phyloP scores from a whole-genome alignment of 2,888 invertebrate genomes.

The Pristionchus japonicus region DNA sequence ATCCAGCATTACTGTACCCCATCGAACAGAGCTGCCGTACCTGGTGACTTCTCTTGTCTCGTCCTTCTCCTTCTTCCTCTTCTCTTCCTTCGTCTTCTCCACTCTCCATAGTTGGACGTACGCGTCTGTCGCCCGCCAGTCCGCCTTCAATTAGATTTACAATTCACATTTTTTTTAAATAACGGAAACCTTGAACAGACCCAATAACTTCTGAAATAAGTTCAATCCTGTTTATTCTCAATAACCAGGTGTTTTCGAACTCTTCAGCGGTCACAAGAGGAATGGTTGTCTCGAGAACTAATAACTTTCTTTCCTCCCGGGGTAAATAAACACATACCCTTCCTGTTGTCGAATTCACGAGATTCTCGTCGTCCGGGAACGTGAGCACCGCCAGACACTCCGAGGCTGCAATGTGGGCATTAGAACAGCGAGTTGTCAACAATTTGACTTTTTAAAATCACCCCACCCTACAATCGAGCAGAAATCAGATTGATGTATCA shows the following conservation, averaged over 20 bases:
- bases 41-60: slow-evolving; percentile 26
- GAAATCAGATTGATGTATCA: no score
- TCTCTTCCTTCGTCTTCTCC: slow-evolving; percentile 21
- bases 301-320: no score
- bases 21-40: background rate
- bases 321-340: no score
- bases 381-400: slow-evolving; percentile 32
- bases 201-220: no score
- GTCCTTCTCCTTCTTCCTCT: background rate
- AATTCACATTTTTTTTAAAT: no score
- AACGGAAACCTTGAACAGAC: no score
- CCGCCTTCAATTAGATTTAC: background rate
- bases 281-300: no score
- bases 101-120: slow-evolving; percentile 38
- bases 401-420: background rate
- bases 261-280: background rate
- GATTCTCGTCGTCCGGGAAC: slow-evolving; percentile 28
- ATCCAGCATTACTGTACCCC: background rate
- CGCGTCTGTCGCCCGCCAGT: slow-evolving; percentile 5
- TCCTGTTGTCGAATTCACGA: background rate
- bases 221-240: background rate
- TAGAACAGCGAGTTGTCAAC: background rate
- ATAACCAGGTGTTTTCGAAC: background rate
- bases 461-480: no score
- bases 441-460: background rate